Evolutionary conservation across 2,888 invertebrate genomes (phyloP).

Genomic region (Athetis lepigone): DNA sequence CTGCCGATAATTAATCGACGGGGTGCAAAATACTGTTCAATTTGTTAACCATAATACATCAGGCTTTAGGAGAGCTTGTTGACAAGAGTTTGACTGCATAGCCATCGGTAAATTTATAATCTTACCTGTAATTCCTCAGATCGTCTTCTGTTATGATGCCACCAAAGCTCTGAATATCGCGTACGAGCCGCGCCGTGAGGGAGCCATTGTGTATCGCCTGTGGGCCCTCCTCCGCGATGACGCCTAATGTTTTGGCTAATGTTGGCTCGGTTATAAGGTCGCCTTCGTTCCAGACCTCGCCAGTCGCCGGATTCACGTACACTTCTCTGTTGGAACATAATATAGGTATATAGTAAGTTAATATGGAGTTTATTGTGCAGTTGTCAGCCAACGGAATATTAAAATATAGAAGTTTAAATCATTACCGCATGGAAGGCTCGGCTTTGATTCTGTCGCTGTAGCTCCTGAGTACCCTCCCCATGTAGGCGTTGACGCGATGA

Average conservation of each 20-base stretch:
- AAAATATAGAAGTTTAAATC: not conserved
- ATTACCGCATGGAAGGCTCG: slow-evolving; percentile 91
- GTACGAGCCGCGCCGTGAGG: slow-evolving; percentile 91
- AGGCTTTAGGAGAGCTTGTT: not conserved
- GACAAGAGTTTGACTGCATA: not conserved
- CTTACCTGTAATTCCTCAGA: slow-evolving; percentile 92
- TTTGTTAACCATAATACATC: not conserved
- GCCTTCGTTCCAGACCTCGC: slow-evolving; percentile 91
- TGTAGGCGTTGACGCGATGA: slow-evolving; percentile 92
- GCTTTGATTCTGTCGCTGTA: slow-evolving; percentile 89
- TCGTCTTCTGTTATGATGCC: slow-evolving; percentile 95
- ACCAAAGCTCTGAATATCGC: slow-evolving; percentile 92
- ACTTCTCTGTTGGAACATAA: slow-evolving; percentile 79
- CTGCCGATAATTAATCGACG: not conserved
- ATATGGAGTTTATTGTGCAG: not conserved
- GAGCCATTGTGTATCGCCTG: slow-evolving; percentile 94
- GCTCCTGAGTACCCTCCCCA: slow-evolving; percentile 89
- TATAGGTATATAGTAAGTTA: too few species aligned
- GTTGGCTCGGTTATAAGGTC: slow-evolving; percentile 92
- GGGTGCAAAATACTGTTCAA: not conserved
- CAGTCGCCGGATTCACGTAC: slow-evolving; percentile 91
- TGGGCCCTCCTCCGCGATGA: slow-evolving; percentile 92
- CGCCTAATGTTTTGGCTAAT: slow-evolving; percentile 93
- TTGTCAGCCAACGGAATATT: too few species aligned
- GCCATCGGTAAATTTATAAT: not conserved